phyloP scores from a whole-genome alignment of 2,888 invertebrate species.

The Dasypogon diadema region DNA sequence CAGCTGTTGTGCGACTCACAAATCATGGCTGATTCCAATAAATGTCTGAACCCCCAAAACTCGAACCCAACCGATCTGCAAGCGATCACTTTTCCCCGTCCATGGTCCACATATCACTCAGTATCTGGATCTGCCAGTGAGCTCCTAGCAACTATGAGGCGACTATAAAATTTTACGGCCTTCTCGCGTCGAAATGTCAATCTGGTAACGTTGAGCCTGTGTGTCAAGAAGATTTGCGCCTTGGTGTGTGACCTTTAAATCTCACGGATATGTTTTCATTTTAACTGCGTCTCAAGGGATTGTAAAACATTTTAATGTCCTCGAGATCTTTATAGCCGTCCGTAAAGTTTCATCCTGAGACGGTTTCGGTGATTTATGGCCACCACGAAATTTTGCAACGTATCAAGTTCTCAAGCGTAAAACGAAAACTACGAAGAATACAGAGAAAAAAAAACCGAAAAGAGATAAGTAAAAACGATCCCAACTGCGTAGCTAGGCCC shows the following conservation, averaged over 20 bases:
- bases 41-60: constrained; percentile 38
- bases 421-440: background rate
- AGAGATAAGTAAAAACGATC: background rate
- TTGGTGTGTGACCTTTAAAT: constrained; percentile 34
- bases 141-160: constrained; percentile 35
- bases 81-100: constrained; percentile 1
- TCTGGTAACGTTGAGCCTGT: constrained; percentile 8
- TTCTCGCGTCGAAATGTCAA: constrained; percentile 44
- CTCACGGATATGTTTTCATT: constrained; percentile 16
- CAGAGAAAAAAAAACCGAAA: background rate
- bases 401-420: constrained; percentile 6
- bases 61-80: background rate
- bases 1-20: constrained; percentile 48
- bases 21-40: constrained; percentile 39
- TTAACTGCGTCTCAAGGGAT: constrained; percentile 31
- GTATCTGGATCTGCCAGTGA: background rate
- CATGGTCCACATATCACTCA: background rate
- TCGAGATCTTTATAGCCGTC: constrained; percentile 45
- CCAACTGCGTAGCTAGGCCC: background rate
- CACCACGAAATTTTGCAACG: constrained; percentile 48
- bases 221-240: constrained; percentile 20
- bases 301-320: constrained; percentile 49
- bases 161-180: constrained; percentile 39
- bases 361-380: constrained; percentile 38
- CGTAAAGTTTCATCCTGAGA: constrained; percentile 20